phyloP scores from a whole-genome alignment of 2,113 vertebrate genomes.

The Sigmodon hispidus region DNA sequence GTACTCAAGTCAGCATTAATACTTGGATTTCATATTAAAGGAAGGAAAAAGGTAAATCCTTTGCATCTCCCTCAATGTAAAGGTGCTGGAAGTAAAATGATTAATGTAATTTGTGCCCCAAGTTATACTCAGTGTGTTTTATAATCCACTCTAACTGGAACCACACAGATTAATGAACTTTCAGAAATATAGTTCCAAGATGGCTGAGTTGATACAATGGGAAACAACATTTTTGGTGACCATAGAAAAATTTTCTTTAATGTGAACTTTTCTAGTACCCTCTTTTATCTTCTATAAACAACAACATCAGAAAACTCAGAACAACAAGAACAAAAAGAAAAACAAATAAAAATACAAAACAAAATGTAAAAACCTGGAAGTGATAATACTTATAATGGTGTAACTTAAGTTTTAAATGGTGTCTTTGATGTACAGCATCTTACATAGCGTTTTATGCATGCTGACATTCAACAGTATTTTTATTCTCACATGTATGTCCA shows the following conservation, averaged over 20 bases:
- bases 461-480: slow-evolving; percentile 1
- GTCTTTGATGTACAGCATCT: neutral
- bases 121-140: neutral
- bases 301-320: too few species aligned
- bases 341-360: too few species aligned
- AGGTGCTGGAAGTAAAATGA: neutral
- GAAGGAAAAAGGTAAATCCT: neutral
- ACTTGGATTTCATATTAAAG: neutral
- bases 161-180: neutral
- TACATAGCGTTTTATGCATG: neutral
- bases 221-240: neutral
- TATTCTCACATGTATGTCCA: neutral
- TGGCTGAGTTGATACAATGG: neutral
- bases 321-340: too few species aligned
- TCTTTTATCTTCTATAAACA: neutral
- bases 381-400: neutral
- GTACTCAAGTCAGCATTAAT: neutral
- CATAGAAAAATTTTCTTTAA: neutral
- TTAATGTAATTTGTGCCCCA: neutral
- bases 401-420: slow-evolving; percentile 28
- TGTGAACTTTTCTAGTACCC: neutral
- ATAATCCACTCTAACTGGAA: neutral
- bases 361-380: too few species aligned
- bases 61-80: neutral
- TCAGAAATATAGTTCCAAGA: neutral